Evolutionary conservation across 2,888 invertebrate species (phyloP).

Genomic region (Tuberolachnus salignus): DNA sequence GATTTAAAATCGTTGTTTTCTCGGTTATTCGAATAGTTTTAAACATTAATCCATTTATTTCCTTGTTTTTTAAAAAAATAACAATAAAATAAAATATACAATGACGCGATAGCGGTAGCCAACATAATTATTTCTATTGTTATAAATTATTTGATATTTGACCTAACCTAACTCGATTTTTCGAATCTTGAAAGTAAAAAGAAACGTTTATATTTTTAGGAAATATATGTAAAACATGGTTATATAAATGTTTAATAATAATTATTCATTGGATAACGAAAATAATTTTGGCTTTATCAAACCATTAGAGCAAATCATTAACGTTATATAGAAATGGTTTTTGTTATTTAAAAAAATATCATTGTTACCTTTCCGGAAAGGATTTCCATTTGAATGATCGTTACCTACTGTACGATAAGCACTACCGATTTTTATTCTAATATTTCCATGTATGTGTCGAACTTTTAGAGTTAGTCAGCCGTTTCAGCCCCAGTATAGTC

Average conservation of each 20-base stretch:
- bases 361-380: slow-evolving; percentile 41
- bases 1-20: too few relatives aligned
- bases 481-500: slow-evolving; percentile 36
- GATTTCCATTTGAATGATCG: slow-evolving; percentile 48
- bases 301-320: slow-evolving; percentile 51
- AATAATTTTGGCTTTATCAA: slow-evolving; percentile 17
- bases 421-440: slow-evolving; percentile 9
- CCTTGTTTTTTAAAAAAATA: neutral
- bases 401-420: slow-evolving; percentile 22
- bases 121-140: neutral
- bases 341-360: slow-evolving; percentile 7
- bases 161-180: too few relatives aligned
- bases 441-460: slow-evolving; percentile 23
- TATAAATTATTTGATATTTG: neutral
- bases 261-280: slow-evolving; percentile 19
- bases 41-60: neutral
- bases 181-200: too few relatives aligned
- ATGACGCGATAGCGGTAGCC: neutral
- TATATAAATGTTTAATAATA: neutral
- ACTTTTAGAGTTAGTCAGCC: slow-evolving; percentile 32
- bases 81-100: too few relatives aligned
- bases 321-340: neutral
- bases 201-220: too few relatives aligned
- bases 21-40: too few relatives aligned
- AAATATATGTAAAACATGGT: too few relatives aligned